Evolutionary conservation across 2,113 vertebrate genomes (phyloP).

Genomic region (Phaetusa simplex): DNA sequence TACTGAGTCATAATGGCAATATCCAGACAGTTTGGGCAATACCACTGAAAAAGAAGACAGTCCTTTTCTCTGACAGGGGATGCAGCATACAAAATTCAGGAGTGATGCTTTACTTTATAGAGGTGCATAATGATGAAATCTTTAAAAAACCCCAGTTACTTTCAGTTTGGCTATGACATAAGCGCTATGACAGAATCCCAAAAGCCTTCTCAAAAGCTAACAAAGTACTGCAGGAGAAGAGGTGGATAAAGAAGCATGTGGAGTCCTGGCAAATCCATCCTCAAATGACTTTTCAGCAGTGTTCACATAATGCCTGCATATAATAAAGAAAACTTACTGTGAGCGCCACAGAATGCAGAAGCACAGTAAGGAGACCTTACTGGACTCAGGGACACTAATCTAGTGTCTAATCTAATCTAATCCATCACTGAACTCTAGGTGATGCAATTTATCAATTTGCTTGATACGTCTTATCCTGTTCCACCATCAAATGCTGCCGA

Average conservation of each 20-base stretch:
- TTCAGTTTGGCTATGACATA: not conserved
- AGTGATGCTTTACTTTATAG: not conserved
- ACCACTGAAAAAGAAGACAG: not conserved
- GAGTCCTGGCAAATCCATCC: not conserved
- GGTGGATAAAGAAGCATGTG: not conserved
- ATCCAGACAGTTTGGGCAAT: not conserved
- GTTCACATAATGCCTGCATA: not conserved
- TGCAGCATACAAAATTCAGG: not conserved
- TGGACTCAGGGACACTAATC: not conserved
- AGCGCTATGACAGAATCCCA: not conserved
- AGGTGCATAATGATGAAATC: not conserved
- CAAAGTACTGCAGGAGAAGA: not conserved
- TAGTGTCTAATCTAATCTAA: too few relatives aligned
- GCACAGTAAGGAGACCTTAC: not conserved
- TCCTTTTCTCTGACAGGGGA: not conserved
- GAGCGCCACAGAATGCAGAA: not conserved
- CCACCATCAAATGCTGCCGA: not conserved
- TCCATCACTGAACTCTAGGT: not conserved
- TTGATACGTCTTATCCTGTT: accelerated
- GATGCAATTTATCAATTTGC: not conserved
- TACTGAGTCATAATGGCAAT: not conserved
- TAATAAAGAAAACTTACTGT: not conserved
- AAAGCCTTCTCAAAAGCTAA: not conserved
- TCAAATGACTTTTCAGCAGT: not conserved
- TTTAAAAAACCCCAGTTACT: not conserved